Evolutionary conservation across 1,140 invertebrate species (phyloP), one percentile per base, ranked within the genome.

Genomic region (Oryctes rhinoceros): DNA sequence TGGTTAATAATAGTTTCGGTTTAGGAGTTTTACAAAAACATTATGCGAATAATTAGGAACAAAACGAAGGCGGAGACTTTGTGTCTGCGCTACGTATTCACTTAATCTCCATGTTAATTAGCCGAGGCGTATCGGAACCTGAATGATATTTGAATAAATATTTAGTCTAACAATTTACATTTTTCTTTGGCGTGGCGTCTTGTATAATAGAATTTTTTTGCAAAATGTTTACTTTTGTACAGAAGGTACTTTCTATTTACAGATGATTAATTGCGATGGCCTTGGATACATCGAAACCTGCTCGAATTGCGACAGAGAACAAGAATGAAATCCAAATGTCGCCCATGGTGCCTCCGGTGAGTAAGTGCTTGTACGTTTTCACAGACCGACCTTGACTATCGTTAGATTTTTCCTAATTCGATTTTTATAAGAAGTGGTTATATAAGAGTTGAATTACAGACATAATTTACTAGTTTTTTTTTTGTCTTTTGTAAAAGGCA

Each of bases 231-330:
- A 78, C 37, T 53, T 44, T 44, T 49, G 76, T 30, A 30, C 20
- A 78, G 76, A 15, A 78, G 35, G n/a, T 13, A 78, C 35, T 78
- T 62, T 78, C 47, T 48, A 48, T 79, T 35, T 62, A 44, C 48
- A 76, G 80, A 81, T 79, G 80, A 81, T 76, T 74, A 81, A 79
- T 74, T 81, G 78, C 62, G 35, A 81, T 79, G 80, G 78, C 78
- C 74, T 79, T 81, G 78, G 78, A 78, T 59, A 67, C 77, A 62
- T 79, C 53, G 39, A 78, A 74, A 81, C 77, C 59, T 59, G 67
- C 65, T 37, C 44, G 76, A 48, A 77, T 77, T 77, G 65, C 76
- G 76, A 81, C 78, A 78, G 78, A 47, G n/a, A 76, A 53, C 62
- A 76, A 79, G 53, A 47, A 79, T 79, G 80, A 79, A 47, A 39